Base-by-base conservation (phyloP, 2,888 invertebrate species). In the Myopa testacea region DNA sequence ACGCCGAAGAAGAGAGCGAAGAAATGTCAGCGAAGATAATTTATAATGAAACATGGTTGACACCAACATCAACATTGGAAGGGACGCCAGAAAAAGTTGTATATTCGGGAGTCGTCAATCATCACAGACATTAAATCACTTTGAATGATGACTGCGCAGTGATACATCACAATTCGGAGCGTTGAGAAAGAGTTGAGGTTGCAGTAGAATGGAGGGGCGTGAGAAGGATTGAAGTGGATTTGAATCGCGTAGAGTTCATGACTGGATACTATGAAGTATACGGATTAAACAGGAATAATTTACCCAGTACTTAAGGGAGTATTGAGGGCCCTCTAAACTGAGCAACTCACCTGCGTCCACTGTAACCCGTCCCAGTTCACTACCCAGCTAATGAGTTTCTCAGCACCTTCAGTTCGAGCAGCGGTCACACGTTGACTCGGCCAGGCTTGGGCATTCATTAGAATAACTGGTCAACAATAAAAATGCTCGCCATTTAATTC, bases 81-180 rank as follows among this genome's bases (percentile, higher is more conserved):
- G 38, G 10, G n/a, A 67, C 40, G 40, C 5, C 38, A 63, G 1
- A 40, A 37, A 67, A 16, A 67, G 37, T 10, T 37, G 55, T 5
- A 55, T n/a, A 10, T 55, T 14, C 55, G 55, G 10, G 55, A 55
- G 81, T 84, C 84, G 85, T 84, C 84, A 84, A 84, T 84, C 84
- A 84, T 84, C 84, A 81, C 81, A 83, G 85, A 83, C 82, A 81
- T 34, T 83, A 82, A 79, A 83, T 84, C 83, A 85, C 82, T 81
- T 84, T 85, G 85, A 85, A 79, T 85, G 84, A 85, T 85, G 85
- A 82, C 82, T 26, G 10, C 72, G 80, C 84, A 80, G 85, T 85
- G 85, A 85, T 83, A 82, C 81, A 85, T 82, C 84, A 82, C 80
- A 84, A 84, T 71, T 65, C 67, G 12, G 38, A 78, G 78, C 70